A percentile compares a stretch with the other conserved stretches of the same genome.
phyloP scores from a whole-genome alignment of 1,140 invertebrate species.

The Nixonia krombeini region DNA sequence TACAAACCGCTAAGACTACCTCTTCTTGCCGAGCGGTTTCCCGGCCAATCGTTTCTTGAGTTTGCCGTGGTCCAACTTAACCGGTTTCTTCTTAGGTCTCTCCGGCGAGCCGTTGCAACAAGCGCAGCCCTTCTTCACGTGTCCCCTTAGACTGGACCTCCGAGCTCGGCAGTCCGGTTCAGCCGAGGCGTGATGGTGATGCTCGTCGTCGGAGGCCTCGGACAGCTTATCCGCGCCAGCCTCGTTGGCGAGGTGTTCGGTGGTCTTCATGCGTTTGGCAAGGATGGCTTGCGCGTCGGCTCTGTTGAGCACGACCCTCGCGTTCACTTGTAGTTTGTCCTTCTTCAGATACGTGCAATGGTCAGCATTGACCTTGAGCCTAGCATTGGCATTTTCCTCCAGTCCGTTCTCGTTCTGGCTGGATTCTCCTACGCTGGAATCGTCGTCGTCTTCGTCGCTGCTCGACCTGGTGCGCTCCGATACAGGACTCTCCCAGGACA shows the following conservation, averaged over 20 bases:
- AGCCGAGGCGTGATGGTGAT: constrained; percentile 47
- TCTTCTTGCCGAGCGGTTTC: constrained; percentile 66
- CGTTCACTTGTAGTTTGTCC: constrained; percentile 59
- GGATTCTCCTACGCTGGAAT: constrained; percentile 29
- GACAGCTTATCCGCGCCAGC: constrained; percentile 59
- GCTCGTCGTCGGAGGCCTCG: constrained; percentile 64
- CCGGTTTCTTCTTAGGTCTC: constrained; percentile 63
- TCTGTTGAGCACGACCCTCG: constrained; percentile 59
- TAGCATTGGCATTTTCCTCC: constrained; percentile 45
- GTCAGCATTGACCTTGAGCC: constrained; percentile 37
- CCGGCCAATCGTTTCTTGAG: constrained; percentile 59
- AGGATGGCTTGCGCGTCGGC: constrained; percentile 51
- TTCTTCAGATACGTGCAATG: constrained; percentile 58
- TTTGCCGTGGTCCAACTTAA: constrained; percentile 57
- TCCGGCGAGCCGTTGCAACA: constrained; percentile 72
- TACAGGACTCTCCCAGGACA: constrained; percentile 61
- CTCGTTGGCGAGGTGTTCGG: constrained; percentile 19
- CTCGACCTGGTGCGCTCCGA: constrained; percentile 59
- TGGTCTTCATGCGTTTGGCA: constrained; percentile 46
- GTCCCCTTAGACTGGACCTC: constrained; percentile 69
- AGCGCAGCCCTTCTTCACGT: constrained; percentile 72
- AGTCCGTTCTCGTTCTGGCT: constrained; percentile 62
- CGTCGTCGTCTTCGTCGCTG: constrained; percentile 20
- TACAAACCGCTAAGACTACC: constrained; percentile 67
- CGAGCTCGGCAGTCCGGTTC: constrained; percentile 64